A percentile compares a stretch with the other conserved stretches of the same genome.
phyloP scores from a whole-genome alignment of 2,888 invertebrate genomes.

The Rhopalosiphum nymphaeae region DNA sequence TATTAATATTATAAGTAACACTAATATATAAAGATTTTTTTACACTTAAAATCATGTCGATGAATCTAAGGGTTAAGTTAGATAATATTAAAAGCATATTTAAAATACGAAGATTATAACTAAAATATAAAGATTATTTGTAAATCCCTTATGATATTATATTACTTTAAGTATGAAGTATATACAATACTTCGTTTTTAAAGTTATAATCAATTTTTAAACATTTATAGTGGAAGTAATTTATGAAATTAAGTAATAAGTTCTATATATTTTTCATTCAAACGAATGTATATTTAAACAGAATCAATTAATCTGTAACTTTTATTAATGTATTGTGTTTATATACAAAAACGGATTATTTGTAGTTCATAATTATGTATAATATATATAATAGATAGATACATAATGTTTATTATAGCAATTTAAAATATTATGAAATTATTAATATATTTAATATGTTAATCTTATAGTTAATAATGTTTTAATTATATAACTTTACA shows the following conservation, averaged over 20 bases:
- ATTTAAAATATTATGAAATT: background rate
- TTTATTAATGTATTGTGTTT: no score
- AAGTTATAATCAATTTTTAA: background rate
- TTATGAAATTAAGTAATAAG: no score
- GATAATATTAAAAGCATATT: background rate
- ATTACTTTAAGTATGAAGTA: background rate
- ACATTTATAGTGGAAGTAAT: no score
- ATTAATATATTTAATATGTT: background rate
- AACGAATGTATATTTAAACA: background rate
- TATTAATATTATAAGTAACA: background rate
- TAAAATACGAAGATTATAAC: background rate
- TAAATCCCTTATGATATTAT: background rate
- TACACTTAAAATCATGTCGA: background rate
- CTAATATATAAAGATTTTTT: background rate
- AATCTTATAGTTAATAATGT: background rate
- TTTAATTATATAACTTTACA: background rate
- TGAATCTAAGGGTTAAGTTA: background rate
- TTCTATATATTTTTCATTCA: background rate
- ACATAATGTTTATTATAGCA: background rate
- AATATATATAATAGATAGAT: background rate
- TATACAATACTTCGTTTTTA: background rate
- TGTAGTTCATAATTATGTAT: background rate
- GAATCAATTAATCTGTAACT: background rate
- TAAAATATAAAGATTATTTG: background rate
- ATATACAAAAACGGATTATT: background rate